These are phyloP conservation scores for Melanotaenia trifasciata DNA, from an alignment of 2,797 vertebrate species.

Conservation along the genomic window DNA sequence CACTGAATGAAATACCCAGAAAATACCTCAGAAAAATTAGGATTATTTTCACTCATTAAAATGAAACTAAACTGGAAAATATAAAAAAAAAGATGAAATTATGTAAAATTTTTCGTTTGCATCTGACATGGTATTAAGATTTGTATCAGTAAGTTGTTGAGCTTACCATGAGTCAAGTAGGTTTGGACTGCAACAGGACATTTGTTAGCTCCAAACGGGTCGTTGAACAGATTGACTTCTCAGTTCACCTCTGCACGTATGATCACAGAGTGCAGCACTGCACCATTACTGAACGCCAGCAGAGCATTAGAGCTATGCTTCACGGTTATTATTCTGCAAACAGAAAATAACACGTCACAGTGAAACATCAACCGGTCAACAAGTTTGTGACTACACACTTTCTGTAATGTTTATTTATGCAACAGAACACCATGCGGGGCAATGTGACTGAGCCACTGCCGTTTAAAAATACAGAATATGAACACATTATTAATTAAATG, in stretches of 20 bases:
- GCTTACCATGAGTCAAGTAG: conserved; percentile 64
- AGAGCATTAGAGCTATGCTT: conserved; percentile 62
- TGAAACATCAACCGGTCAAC: background rate
- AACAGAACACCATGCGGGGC: background rate
- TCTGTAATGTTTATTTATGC: conserved; percentile 19
- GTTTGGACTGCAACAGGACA: conserved; percentile 78
- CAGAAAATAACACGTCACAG: background rate
- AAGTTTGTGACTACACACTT: background rate
- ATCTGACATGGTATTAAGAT: background rate
- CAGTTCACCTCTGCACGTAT: conserved; percentile 73
- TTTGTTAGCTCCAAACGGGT: conserved; percentile 72
- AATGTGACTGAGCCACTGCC: conserved; percentile 14
- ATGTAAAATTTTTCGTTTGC: too few relatives aligned
- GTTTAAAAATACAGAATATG: background rate
- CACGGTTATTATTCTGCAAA: conserved; percentile 61
- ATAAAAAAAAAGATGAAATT: too few relatives aligned
- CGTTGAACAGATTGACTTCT: conserved; percentile 81
- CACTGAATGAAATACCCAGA: too few relatives aligned
- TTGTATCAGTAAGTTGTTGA: background rate
- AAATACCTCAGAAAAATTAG: too few relatives aligned
- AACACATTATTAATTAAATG: background rate
- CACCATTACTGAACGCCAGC: conserved; percentile 69
- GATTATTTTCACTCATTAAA: too few relatives aligned
- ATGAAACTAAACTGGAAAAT: too few relatives aligned
- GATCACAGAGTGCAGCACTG: conserved; percentile 54